These are phyloP conservation scores for Euclidia mi DNA, from an alignment of 2,888 invertebrate genomes.

Conservation along the genomic window DNA sequence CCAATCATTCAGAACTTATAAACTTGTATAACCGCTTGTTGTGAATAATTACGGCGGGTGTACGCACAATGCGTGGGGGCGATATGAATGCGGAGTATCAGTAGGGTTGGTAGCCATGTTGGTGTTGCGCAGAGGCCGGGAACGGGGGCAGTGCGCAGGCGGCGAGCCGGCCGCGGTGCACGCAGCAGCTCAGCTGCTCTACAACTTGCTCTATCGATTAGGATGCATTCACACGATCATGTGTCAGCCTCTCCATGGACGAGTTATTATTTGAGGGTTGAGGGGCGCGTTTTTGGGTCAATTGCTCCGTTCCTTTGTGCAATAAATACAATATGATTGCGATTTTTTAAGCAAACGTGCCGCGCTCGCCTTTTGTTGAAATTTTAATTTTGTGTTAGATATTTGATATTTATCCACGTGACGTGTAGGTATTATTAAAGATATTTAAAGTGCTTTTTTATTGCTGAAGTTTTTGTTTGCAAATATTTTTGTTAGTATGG, in stretches of 20 bases:
- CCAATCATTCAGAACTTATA: slow-evolving; percentile 18
- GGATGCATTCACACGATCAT: slow-evolving; percentile 46
- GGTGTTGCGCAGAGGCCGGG: slow-evolving; percentile 68
- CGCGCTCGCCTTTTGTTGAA: slow-evolving; percentile 5
- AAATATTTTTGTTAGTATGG: too few relatives aligned
- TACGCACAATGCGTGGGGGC: slow-evolving; percentile 73
- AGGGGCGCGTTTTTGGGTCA: slow-evolving; percentile 60
- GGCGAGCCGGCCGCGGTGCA: slow-evolving; percentile 62
- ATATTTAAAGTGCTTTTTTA: too few relatives aligned
- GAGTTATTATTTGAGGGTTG: slow-evolving; percentile 45
- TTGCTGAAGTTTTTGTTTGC: too few relatives aligned
- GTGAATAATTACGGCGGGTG: slow-evolving; percentile 69
- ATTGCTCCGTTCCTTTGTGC: slow-evolving; percentile 52
- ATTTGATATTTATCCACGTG: too few relatives aligned
- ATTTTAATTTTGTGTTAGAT: too few relatives aligned
- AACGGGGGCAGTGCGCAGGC: slow-evolving; percentile 73
- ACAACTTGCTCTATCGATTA: slow-evolving; percentile 51
- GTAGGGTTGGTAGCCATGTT: slow-evolving; percentile 64
- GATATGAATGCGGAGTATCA: slow-evolving; percentile 69
- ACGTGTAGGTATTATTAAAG: too few relatives aligned
- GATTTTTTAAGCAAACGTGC: slow-evolving; percentile 3
- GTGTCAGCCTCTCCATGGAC: slow-evolving; percentile 36
- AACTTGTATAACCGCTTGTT: slow-evolving; percentile 43
- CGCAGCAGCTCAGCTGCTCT: slow-evolving; percentile 62
- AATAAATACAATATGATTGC: slow-evolving; percentile 31